Conservation (phyloP, 2,113 vertebrate genomes). For the Anarrhichthys ocellatus region DNA sequence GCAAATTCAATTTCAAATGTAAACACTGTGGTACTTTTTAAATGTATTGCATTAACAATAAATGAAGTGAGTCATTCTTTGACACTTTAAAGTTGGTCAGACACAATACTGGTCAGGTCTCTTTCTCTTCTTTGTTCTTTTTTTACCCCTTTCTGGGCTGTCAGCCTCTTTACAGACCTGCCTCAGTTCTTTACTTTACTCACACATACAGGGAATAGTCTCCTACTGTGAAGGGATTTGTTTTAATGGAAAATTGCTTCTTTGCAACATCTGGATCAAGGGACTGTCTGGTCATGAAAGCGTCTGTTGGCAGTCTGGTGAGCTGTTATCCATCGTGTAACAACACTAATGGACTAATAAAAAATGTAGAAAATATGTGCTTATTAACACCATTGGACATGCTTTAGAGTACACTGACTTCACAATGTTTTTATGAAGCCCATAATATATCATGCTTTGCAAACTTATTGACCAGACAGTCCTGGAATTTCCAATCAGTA, state of each 20-base stretch:
- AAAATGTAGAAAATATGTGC: neutral
- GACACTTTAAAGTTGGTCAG: neutral
- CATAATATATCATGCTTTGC: neutral
- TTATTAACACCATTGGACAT: too few species aligned
- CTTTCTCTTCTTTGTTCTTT: slow-evolving; percentile 1
- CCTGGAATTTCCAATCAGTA: neutral
- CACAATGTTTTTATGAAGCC: neutral
- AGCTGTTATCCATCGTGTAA: neutral
- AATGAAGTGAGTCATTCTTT: slow-evolving; percentile 6
- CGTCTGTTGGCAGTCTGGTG: slow-evolving; percentile 11
- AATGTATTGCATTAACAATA: neutral
- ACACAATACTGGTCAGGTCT: neutral
- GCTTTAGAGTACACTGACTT: neutral
- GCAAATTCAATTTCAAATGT: neutral
- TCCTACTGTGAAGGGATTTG: neutral
- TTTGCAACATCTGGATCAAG: slow-evolving; percentile 52
- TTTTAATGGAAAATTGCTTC: slow-evolving; percentile 48
- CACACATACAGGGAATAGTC: slow-evolving; percentile 9
- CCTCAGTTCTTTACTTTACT: slow-evolving; percentile 34
- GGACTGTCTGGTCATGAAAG: slow-evolving; percentile 21
- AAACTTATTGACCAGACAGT: neutral
- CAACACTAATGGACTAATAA: neutral
- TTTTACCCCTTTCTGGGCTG: neutral
- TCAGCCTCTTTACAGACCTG: slow-evolving; percentile 40
- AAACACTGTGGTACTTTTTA: neutral